Evolutionary conservation across 64 coral and sea anemone genomes (phyloP).

Genomic region (Actinia equina): DNA sequence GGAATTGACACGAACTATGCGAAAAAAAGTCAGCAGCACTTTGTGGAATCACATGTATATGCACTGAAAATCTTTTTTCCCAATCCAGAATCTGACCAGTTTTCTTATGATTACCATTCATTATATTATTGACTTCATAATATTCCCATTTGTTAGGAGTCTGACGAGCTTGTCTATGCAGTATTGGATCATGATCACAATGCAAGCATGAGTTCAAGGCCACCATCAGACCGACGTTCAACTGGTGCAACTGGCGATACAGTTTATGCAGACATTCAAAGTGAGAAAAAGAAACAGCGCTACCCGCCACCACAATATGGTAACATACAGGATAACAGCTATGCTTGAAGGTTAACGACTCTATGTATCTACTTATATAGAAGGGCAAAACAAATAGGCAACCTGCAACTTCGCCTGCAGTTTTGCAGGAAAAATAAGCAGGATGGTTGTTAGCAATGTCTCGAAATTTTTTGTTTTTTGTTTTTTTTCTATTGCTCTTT

Average conservation of each 20-base stretch:
- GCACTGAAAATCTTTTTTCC: too few species aligned
- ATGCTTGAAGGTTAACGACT: neutral
- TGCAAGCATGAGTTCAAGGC: neutral
- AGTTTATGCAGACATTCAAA: neutral
- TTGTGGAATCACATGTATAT: too few species aligned
- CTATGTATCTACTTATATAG: neutral
- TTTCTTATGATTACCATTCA: too few species aligned
- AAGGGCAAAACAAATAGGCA: neutral
- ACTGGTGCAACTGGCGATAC: neutral
- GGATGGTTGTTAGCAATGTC: too few species aligned
- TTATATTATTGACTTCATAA: too few species aligned
- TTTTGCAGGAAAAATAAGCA: too few species aligned
- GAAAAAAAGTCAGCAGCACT: too few species aligned
- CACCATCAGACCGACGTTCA: neutral
- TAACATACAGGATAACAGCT: neutral
- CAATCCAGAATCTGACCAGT: too few species aligned
- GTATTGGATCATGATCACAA: neutral
- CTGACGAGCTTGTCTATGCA: neutral
- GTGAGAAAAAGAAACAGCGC: neutral
- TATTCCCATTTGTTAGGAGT: neutral
- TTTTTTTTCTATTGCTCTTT: too few species aligned
- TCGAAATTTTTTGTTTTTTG: too few species aligned
- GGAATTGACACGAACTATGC: too few species aligned
- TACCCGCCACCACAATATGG: neutral
- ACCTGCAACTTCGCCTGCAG: neutral